phyloP scores from a whole-genome alignment of 2,113 vertebrate genomes.

The Lycocorax pyrrhopterus region DNA sequence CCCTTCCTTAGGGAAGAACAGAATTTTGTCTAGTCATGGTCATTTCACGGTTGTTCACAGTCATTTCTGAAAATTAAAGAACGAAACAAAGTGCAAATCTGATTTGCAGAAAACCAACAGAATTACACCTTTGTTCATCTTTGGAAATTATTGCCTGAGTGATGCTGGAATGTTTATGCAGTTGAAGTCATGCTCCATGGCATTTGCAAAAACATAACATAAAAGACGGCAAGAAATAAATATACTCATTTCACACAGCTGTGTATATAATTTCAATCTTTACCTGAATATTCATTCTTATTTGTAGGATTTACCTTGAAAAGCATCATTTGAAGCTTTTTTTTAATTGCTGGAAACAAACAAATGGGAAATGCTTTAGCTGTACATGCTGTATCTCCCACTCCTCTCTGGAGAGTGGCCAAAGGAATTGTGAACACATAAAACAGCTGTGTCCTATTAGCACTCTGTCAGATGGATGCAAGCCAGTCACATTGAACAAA shows the following conservation, averaged over 20 bases:
- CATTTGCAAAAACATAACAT: neutral
- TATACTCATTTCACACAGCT: neutral
- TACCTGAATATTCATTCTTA: neutral
- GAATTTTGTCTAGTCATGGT: neutral
- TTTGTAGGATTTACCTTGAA: neutral
- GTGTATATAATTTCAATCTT: neutral
- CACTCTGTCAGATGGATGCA: neutral
- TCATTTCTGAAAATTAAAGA: neutral
- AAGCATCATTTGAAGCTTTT: neutral
- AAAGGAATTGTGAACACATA: neutral
- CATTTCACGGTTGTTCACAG: neutral
- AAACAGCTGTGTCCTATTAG: neutral
- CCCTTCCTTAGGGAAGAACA: neutral
- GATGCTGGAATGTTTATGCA: neutral
- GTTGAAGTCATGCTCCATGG: neutral
- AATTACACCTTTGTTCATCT: neutral
- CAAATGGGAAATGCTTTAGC: neutral
- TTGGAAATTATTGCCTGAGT: neutral
- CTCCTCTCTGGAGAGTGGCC: neutral
- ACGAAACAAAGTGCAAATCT: neutral
- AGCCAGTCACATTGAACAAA: neutral
- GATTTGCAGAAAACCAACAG: neutral
- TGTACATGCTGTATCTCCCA: neutral
- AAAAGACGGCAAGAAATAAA: neutral
- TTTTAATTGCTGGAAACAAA: neutral